phyloP scores from a whole-genome alignment of 92 coral and sea anemone species.

The Palythoa grandis region DNA sequence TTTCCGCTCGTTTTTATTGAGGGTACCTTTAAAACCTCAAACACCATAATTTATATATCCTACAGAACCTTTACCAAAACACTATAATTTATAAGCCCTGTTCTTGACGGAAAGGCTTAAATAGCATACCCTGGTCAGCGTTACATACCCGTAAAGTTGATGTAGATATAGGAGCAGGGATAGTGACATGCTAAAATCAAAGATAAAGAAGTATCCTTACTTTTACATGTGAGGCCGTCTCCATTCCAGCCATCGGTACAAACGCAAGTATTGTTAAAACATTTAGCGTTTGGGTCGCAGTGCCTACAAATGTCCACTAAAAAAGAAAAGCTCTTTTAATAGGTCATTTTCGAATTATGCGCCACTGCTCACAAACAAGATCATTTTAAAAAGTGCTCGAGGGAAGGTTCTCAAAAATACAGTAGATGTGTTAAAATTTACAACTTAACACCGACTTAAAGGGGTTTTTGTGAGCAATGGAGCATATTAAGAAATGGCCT shows the following conservation, averaged over 20 bases:
- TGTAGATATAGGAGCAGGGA: neutral
- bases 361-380: too few species aligned
- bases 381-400: neutral
- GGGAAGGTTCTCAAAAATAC: too few species aligned
- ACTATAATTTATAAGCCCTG: too few species aligned
- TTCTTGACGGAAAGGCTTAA: too few species aligned
- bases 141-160: neutral
- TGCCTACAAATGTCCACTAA: conserved; percentile 86
- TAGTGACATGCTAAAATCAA: neutral
- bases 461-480: too few species aligned
- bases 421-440: too few species aligned
- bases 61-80: too few species aligned
- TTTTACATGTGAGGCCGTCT: conserved; percentile 85
- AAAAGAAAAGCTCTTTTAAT: neutral
- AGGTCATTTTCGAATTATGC: neutral
- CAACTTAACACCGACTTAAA: too few species aligned
- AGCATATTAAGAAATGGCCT: too few species aligned
- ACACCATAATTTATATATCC: too few species aligned
- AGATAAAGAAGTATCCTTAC: conserved; percentile 53
- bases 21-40: too few species aligned
- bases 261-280: conserved; percentile 82
- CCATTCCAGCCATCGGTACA: conserved; percentile 92
- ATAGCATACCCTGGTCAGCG: neutral
- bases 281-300: conserved; percentile 89
- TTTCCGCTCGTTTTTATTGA: too few species aligned